Evolutionary conservation across 2,113 vertebrate genomes (phyloP).

Genomic region (Cebus imitator): DNA sequence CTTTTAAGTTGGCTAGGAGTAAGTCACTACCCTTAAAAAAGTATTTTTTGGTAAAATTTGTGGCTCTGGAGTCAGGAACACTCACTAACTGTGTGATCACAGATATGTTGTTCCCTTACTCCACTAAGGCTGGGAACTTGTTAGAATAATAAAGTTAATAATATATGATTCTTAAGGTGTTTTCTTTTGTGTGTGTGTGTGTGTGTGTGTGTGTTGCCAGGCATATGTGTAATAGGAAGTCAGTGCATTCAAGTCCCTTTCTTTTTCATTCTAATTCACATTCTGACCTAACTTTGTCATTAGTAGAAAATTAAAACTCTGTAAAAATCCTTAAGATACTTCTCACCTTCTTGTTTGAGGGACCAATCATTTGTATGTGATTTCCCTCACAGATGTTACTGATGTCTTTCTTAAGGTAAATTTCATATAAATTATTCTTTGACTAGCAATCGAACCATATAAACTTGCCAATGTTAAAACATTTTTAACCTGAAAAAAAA

Average conservation of each 20-base stretch:
- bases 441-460: not conserved
- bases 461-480: not conserved
- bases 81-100: not conserved
- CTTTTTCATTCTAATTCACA: not conserved
- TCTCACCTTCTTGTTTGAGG: not conserved
- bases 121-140: not conserved
- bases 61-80: not conserved
- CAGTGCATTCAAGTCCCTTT: not conserved
- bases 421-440: not conserved
- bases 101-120: not conserved
- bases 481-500: not conserved
- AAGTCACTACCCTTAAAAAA: not conserved
- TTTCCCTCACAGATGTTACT: not conserved
- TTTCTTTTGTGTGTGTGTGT: no score
- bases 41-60: not conserved
- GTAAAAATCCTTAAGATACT: not conserved
- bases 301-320: not conserved
- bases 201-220: not conserved
- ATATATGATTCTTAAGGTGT: not conserved
- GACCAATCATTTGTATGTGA: not conserved
- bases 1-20: not conserved
- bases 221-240: not conserved
- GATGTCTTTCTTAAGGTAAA: constrained; percentile 5
- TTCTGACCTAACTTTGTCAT: not conserved
- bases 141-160: not conserved